These are phyloP conservation scores for Rhopalosiphum nymphaeae DNA, from an alignment of 2,888 invertebrate species.

Conservation along the genomic window DNA sequence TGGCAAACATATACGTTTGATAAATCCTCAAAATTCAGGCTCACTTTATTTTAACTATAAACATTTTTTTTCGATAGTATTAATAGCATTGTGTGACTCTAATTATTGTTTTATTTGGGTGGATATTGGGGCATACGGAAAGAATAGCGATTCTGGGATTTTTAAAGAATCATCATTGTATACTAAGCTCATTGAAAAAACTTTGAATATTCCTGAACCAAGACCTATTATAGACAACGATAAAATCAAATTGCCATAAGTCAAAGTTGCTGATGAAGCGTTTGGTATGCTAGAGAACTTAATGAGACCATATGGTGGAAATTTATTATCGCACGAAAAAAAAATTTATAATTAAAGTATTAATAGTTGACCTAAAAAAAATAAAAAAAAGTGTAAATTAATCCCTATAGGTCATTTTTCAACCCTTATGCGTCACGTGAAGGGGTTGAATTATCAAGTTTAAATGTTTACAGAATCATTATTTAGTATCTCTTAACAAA, in stretches of 20 bases:
- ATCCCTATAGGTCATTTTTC: too few relatives aligned
- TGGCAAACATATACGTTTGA: constrained; percentile 35
- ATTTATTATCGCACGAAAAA: constrained; percentile 14
- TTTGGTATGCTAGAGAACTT: constrained; percentile 21
- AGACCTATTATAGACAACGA: constrained; percentile 26
- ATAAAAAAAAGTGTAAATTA: too few relatives aligned
- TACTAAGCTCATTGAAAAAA: constrained; percentile 39
- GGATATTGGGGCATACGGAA: constrained; percentile 34
- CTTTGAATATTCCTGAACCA: constrained; percentile 32
- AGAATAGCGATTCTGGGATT: constrained; percentile 17
- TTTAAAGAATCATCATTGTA: constrained; percentile 31
- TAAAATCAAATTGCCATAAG: constrained; percentile 20
- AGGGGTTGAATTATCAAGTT: too few relatives aligned
- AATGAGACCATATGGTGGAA: constrained; percentile 12
- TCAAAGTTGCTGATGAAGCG: constrained; percentile 25
- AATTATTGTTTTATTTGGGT: constrained; percentile 28
- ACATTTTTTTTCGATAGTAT: constrained; percentile 46
- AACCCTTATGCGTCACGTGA: too few relatives aligned
- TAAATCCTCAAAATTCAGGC: not conserved
- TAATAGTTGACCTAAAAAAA: too few relatives aligned
- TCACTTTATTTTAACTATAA: constrained; percentile 28
- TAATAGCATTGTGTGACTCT: constrained; percentile 29
- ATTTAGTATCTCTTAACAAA: not conserved
- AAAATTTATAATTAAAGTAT: constrained; percentile 14
- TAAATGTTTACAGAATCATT: not conserved